Base-by-base conservation (phyloP, 2,797 vertebrate genomes). In the Catamblyrhynchus diadema region DNA sequence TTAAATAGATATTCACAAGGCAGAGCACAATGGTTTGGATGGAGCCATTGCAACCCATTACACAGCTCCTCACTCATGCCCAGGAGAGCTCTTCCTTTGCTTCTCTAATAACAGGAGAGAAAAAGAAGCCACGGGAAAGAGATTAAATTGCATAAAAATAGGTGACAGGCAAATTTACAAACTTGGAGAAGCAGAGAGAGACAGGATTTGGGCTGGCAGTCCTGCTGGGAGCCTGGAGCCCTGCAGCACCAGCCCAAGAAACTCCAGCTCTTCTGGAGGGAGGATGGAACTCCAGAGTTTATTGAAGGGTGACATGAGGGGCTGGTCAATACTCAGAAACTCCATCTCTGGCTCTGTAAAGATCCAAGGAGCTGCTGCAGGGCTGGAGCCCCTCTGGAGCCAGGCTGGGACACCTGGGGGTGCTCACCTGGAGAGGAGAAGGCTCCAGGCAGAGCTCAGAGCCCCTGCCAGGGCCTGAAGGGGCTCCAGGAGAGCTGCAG, bases 1-100 rank as follows among this genome's bases (percentile, higher is more conserved):
- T 96, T 94, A 95, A 95, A 94, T 59, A 82, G 94, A 89, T 92
- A 62, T 64, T 92, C 88, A 94, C 88, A 33, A 73, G 92, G 4
- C 6, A 3, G 47, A 86, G 88, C 66, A 92, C 94, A 94, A 88
- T 53, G 42, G 84, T 33, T 88, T 88, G 93, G 92, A 93, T 41
- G 91, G 94, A 93, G 60, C 70, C 61, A 17, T 8, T 86, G 81
- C 89, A 90, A 20, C 17, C 41, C 70, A 70, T 89, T 86, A 77
- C 59, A 89, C 42, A 93, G 90, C 83, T 54, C 78, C 93, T 80
- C 89, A 64, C 64, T 80, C 81, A 39, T 30, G 86, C 88, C 91
- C 91, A 61, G 6, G 84, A 97, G 91, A 95, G 91, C 82, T 91
- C 59, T 93, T 65, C 79, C 86, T 73, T 73, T 16, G 61, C 75